These are phyloP conservation scores for Tolypeutes matacus DNA, from an alignment of 2,797 vertebrate species.

Conservation along the genomic window DNA sequence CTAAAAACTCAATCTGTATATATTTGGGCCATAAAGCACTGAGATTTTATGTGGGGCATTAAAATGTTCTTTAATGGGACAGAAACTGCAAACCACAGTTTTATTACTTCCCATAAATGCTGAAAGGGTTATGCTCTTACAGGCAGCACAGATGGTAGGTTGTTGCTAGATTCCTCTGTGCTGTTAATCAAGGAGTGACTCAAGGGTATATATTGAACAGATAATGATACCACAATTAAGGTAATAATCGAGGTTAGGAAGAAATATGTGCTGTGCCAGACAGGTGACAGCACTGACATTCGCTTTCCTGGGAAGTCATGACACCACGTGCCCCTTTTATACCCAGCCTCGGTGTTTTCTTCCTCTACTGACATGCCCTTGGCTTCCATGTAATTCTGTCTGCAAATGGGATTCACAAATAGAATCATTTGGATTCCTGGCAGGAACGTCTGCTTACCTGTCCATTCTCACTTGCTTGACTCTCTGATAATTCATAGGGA, in stretches of 20 bases:
- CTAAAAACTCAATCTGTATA: constrained; percentile 66
- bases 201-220: constrained; percentile 82
- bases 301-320: constrained; percentile 66
- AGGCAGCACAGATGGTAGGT: constrained; percentile 86
- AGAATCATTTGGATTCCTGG: background rate
- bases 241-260: constrained; percentile 83
- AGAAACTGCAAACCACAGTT: constrained; percentile 78
- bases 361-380: background rate
- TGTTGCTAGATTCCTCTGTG: constrained; percentile 83
- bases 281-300: constrained; percentile 58
- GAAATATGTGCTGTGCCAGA: constrained; percentile 76
- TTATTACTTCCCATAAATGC: constrained; percentile 79
- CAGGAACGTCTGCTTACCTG: constrained; percentile 91
- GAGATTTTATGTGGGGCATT: constrained; percentile 72
- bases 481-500: constrained; percentile 95
- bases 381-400: background rate
- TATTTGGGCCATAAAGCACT: constrained; percentile 63
- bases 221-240: constrained; percentile 86
- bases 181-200: constrained; percentile 87
- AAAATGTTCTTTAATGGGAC: constrained; percentile 80
- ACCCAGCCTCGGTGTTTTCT: constrained; percentile 67
- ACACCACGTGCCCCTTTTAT: constrained; percentile 67
- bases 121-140: constrained; percentile 81
- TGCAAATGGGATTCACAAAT: background rate
- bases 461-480: constrained; percentile 97